phyloP scores from a whole-genome alignment of 2,113 vertebrate genomes.

The Notiomystis cincta region DNA sequence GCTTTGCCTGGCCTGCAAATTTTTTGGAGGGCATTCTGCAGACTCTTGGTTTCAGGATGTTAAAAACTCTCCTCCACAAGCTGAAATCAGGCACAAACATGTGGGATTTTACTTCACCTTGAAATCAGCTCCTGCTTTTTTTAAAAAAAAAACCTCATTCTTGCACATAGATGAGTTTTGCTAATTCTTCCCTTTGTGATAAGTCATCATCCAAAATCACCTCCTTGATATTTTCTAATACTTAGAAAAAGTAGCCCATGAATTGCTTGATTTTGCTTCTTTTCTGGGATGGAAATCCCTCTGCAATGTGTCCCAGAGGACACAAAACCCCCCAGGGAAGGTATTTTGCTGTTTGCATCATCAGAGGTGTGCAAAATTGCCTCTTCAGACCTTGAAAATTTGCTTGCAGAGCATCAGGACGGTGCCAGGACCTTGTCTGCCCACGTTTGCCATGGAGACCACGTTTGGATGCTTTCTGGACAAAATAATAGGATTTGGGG shows the following conservation, averaged over 20 bases:
- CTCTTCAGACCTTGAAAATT: not conserved
- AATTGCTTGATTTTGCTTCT: not conserved
- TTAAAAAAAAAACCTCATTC: not conserved
- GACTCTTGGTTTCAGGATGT: not conserved
- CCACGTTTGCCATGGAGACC: not conserved
- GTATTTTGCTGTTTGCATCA: not conserved
- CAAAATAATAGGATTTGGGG: not conserved
- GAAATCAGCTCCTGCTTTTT: not conserved
- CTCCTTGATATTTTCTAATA: not conserved
- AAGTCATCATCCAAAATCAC: not conserved
- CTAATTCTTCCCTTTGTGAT: not conserved
- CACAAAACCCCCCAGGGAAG: accelerated
- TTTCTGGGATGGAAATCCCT: not conserved
- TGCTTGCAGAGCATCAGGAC: not conserved
- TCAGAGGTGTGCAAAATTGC: not conserved
- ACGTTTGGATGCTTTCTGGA: not conserved
- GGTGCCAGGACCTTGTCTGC: not conserved
- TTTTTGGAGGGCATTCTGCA: not conserved
- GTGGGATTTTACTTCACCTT: not conserved
- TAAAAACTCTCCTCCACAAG: not conserved
- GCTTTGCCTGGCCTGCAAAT: not conserved
- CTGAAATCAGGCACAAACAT: not conserved
- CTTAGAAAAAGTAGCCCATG: not conserved
- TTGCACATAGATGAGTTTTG: not conserved
- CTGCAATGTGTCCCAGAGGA: not conserved